These are phyloP conservation scores for Fulmarus glacialis DNA, from an alignment of 2,113 vertebrate genomes.

Conservation along the genomic window DNA sequence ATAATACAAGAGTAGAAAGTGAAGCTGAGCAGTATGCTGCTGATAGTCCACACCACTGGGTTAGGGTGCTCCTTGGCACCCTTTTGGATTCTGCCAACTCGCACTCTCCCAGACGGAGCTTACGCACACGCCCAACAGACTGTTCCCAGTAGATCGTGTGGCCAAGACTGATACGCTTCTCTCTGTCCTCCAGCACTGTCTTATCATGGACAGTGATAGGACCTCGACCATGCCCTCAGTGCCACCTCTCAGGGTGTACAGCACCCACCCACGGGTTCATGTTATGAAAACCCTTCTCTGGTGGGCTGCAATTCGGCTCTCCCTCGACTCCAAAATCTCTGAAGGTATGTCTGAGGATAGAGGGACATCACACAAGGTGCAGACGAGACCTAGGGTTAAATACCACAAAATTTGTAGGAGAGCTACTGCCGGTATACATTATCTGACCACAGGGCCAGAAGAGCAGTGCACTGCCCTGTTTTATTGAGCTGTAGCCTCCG, in stretches of 20 bases:
- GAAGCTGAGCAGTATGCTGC: not conserved
- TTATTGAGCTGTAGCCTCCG: not conserved
- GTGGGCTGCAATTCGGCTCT: not conserved
- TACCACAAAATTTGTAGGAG: not conserved
- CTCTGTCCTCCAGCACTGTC: not conserved
- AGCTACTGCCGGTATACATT: not conserved
- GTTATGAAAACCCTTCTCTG: not conserved
- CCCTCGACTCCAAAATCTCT: not conserved
- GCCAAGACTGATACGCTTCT: not conserved
- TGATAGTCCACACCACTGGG: not conserved
- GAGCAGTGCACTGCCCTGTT: not conserved
- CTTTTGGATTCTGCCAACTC: not conserved
- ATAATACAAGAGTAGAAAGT: not conserved
- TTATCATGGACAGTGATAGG: not conserved
- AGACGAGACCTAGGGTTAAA: not conserved
- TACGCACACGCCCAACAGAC: fast-evolving
- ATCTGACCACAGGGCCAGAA: not conserved
- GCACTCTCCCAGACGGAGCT: not conserved
- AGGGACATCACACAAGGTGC: not conserved
- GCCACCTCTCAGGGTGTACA: not conserved
- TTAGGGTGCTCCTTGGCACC: not conserved
- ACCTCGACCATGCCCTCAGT: not conserved
- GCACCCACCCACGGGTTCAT: not conserved
- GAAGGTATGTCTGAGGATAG: not conserved
- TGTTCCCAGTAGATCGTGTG: not conserved